Base-by-base conservation (phyloP, 2,113 vertebrate species). In the Rhagologus leucostigma region DNA sequence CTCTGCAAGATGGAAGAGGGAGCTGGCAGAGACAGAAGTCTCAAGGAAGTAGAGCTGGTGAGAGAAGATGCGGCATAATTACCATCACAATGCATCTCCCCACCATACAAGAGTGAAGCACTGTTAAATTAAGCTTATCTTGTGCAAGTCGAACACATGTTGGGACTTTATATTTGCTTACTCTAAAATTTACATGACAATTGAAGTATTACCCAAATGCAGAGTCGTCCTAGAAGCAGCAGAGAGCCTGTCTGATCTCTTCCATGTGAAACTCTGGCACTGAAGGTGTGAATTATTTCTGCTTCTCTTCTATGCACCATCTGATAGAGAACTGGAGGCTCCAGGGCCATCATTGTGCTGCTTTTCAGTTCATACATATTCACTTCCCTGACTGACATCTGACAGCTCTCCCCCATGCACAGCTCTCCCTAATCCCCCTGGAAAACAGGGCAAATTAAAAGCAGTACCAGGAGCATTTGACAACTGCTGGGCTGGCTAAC, bases 81-180 rank as follows among this genome's bases (percentile, higher is more conserved):
- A 77, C 73, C 91, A 92, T 88, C 60, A 67, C 84, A 93, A 46
- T 67, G 59, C 32, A 52, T 67, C 76, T 87, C 75, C 57, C 68
- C 52, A 44, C 77, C 10, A 1, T 39, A 70, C 44, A 79, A 42
- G 27, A 67, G 65, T 11, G 27, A 89, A 70, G 70, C 71, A 55
- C 52, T 74, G 76, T 67, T 77, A 91, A 88, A 93, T 87, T 84
- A 77, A 71, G 84, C 70, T 94, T 86, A 84, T 90, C 78, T 95
- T 50, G 67, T 76, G 57, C 50, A n/a, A 75, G 47, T 37, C 4
- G 7, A 92, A 77, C 71, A 53, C 71, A 24, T 65, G 80, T 84
- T 93, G 75, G 75, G 85, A 78, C 60, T 84, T 94, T 59, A 44
- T 93, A 73, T 84, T 90, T 85, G 57, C 84, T 89, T 91, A 70